Evolutionary conservation across 2,888 invertebrate species (phyloP).

Genomic region (Rhogogaster chlorosoma): DNA sequence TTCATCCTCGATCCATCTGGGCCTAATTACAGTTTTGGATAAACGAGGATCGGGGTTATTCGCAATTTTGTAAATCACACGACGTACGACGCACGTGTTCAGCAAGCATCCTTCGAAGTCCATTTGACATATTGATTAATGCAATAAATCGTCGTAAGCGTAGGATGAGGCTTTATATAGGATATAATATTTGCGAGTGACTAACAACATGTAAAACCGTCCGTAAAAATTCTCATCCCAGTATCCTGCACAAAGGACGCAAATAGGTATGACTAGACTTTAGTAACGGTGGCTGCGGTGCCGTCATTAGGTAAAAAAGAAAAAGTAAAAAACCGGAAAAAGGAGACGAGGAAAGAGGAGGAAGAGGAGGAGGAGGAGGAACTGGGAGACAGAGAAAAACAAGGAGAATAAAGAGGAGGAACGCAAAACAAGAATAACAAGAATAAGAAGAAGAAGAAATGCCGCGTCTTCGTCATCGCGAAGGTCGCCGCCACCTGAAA

Average conservation of each 20-base stretch:
- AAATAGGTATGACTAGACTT: constrained; percentile 49
- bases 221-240: constrained; percentile 29
- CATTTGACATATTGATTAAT: background rate
- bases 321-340: background rate
- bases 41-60: background rate
- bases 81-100: background rate
- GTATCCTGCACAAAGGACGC: constrained; percentile 42
- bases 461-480: constrained; percentile 42
- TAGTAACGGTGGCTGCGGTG: constrained; percentile 49
- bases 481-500: constrained; percentile 44
- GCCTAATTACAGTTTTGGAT: background rate
- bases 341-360: background rate
- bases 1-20: background rate
- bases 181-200: constrained; percentile 9
- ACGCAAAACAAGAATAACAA: constrained; percentile 11
- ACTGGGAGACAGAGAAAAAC: background rate
- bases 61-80: background rate
- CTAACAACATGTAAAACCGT: constrained; percentile 23
- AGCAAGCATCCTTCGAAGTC: background rate
- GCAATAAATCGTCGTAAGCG: constrained; percentile 9
- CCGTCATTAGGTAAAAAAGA: constrained; percentile 32
- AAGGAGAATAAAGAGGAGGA: background rate
- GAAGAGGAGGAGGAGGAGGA: background rate
- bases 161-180: background rate
- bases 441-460: constrained; percentile 34